Evolutionary conservation across 2,888 invertebrate genomes (phyloP).

Genomic region (Stenodema calcarata): DNA sequence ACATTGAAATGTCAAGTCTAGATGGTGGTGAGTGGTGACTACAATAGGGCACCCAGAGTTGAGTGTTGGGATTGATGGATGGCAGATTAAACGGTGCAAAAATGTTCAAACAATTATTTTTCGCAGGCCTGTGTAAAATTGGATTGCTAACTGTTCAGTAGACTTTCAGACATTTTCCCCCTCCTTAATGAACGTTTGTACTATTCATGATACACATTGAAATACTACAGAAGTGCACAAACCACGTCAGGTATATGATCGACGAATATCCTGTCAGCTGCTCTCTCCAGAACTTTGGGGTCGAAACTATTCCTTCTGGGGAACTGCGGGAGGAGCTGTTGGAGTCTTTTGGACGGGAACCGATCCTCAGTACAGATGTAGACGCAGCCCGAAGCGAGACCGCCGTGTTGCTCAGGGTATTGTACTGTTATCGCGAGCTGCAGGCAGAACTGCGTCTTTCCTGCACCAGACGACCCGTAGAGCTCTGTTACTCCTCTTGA

Average conservation of each 20-base stretch:
- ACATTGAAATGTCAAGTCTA: too few relatives aligned
- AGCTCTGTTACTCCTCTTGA: slow-evolving; percentile 76
- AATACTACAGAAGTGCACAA: not conserved
- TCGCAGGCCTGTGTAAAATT: too few relatives aligned
- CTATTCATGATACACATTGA: not conserved
- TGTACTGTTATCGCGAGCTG: slow-evolving; percentile 74
- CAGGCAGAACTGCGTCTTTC: slow-evolving; percentile 82
- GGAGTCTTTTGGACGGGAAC: slow-evolving; percentile 74
- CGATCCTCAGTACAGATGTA: slow-evolving; percentile 81
- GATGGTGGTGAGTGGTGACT: too few relatives aligned
- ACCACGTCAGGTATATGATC: slow-evolving; percentile 70
- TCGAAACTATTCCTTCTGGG: slow-evolving; percentile 37
- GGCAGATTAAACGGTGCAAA: too few relatives aligned
- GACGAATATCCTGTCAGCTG: slow-evolving; percentile 70
- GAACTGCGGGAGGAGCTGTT: slow-evolving; percentile 63
- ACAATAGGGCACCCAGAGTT: too few relatives aligned
- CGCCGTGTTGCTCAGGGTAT: slow-evolving; percentile 65
- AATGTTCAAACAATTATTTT: too few relatives aligned
- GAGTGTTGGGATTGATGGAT: too few relatives aligned
- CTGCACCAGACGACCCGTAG: slow-evolving; percentile 79
- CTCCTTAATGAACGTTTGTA: too few relatives aligned
- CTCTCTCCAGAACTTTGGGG: slow-evolving; percentile 57
- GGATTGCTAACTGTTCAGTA: too few relatives aligned
- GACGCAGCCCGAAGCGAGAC: slow-evolving; percentile 67
- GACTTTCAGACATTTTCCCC: not conserved